phyloP scores from a whole-genome alignment of 2,888 invertebrate species.

The Orthosia cruda region DNA sequence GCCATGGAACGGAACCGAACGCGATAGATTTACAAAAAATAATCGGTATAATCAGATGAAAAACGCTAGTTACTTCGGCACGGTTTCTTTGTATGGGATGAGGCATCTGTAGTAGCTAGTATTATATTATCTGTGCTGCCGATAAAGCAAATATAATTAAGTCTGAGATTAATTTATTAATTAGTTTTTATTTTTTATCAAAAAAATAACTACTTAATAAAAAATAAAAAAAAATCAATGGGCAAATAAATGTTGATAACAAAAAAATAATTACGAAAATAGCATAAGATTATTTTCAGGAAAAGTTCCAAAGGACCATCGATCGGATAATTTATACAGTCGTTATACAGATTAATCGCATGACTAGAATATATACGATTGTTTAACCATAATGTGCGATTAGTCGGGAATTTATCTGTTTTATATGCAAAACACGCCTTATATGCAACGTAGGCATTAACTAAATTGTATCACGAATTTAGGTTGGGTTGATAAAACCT shows the following conservation, averaged over 20 bases:
- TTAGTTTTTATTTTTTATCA: too few species aligned
- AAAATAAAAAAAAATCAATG: neutral
- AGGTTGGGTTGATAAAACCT: slow-evolving; percentile 36
- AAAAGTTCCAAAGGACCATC: slow-evolving; percentile 40
- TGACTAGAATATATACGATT: slow-evolving; percentile 69
- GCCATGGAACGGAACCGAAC: too few species aligned
- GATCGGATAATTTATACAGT: slow-evolving; percentile 64
- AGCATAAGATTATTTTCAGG: slow-evolving; percentile 39
- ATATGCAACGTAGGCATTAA: slow-evolving; percentile 58
- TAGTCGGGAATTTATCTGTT: slow-evolving; percentile 63
- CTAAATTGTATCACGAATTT: slow-evolving; percentile 56
- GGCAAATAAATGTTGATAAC: neutral
- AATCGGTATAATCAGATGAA: too few species aligned
- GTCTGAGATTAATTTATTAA: neutral
- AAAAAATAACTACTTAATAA: too few species aligned
- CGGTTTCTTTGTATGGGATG: too few species aligned
- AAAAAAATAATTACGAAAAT: slow-evolving; percentile 2
- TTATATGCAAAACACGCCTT: slow-evolving; percentile 61
- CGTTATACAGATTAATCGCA: slow-evolving; percentile 66
- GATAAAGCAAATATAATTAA: neutral
- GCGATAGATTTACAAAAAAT: too few species aligned
- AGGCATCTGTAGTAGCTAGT: too few species aligned
- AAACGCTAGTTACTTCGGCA: too few species aligned
- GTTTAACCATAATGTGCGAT: slow-evolving; percentile 67
- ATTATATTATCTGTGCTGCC: too few species aligned